phyloP scores from a whole-genome alignment of 1,140 invertebrate genomes.

The Drosophila pallidifrons region DNA sequence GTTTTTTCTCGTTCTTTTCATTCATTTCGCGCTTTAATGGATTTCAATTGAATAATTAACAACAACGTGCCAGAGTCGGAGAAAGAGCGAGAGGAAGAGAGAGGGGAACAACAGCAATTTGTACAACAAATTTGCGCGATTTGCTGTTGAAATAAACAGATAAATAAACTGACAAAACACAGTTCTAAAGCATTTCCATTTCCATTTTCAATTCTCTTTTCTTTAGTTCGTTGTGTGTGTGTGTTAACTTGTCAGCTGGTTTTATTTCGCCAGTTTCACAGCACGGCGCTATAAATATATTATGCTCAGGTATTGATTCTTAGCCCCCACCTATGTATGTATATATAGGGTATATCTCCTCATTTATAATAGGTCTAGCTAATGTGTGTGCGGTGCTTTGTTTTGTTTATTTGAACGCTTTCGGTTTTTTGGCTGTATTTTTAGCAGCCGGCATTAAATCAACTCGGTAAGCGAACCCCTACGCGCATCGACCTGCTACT shows the following conservation, averaged over 20 bases:
- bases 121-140: constrained; percentile 75
- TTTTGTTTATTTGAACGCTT: constrained; percentile 59
- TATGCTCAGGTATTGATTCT: constrained; percentile 41
- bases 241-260: constrained; percentile 50
- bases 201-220: constrained; percentile 25
- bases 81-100: background rate
- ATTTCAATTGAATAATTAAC: constrained; percentile 84
- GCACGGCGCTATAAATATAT: constrained; percentile 32
- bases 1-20: constrained; percentile 39
- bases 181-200: constrained; percentile 20
- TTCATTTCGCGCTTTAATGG: constrained; percentile 66
- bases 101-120: constrained; percentile 54
- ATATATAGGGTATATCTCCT: background rate
- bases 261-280: constrained; percentile 17
- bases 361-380: constrained; percentile 1
- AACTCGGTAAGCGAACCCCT: constrained; percentile 31
- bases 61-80: constrained; percentile 53
- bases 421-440: constrained; percentile 60
- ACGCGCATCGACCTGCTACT: constrained; percentile 45
- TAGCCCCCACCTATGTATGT: background rate
- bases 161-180: constrained; percentile 35
- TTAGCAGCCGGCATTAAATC: constrained; percentile 77
- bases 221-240: background rate
- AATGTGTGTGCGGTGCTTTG: constrained; percentile 21
- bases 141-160: constrained; percentile 58